Base-by-base conservation (phyloP, 2,888 invertebrate species). In the Aquatica leii region DNA sequence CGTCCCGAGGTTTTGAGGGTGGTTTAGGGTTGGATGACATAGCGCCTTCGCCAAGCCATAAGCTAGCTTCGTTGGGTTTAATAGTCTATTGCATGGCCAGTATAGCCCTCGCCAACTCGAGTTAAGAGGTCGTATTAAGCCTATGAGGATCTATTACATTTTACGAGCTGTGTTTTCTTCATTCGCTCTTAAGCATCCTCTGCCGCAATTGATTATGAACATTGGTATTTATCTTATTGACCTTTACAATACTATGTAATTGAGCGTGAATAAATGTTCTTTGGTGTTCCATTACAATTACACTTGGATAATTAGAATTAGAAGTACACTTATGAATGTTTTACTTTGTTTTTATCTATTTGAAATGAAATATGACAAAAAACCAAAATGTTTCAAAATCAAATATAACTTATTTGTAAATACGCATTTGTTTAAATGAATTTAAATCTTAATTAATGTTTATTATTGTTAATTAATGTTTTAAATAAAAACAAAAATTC, bases 111-210 rank as follows among this genome's bases (percentile, higher is more conserved):
- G 70, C 74, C 71, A 72, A 74, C 75, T 76, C 73, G 64, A 77
- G 73, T 77, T 76, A 76, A 77, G 77, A 75, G 77, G 75, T 74
- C 77, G 73, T 76, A 71, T 75, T 69, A 64, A 64, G 74, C 74
- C 74, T 73, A 74, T 73, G 74, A 74, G 72, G 74, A 75, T 75
- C 75, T 75, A 74, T 75, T 76, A 77, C 68, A 69, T 46, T 59
- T 63, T 62, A 58, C 12, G n/a, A 57, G 62, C 59, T 59, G 46
- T 53, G 56, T 46, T 65, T 57, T 24, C 52, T 53, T 62, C 63
- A 64, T 65, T 67, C 69, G 62, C 65, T 67, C 65, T 69, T 31
- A 60, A 59, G 64, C 62, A 55, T 53, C 57, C 58, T 57, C 55
- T 55, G 52, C 55, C 58, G 49, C 58, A 55, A 50, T 35, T 21